phyloP scores from a whole-genome alignment of 2,888 invertebrate genomes.

The Erebia epiphron region DNA sequence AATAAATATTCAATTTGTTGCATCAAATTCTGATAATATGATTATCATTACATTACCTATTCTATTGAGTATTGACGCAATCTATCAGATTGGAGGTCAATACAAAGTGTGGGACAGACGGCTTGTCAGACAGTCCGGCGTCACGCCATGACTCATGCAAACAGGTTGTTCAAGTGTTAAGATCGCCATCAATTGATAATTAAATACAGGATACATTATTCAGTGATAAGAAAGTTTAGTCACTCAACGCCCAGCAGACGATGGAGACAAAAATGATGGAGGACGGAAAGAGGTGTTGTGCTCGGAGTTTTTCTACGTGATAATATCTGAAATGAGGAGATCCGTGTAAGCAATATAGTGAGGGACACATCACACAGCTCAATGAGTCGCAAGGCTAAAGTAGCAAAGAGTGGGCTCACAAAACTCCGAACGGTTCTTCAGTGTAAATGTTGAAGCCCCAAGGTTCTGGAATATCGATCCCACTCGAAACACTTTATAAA shows the following conservation, averaged over 20 bases:
- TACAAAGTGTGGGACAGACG: constrained; percentile 33
- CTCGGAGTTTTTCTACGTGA: too few relatives aligned
- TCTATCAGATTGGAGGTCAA: constrained; percentile 25
- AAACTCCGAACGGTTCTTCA: background rate
- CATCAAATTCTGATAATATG: background rate
- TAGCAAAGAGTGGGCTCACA: background rate
- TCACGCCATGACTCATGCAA: constrained; percentile 37
- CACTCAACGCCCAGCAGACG: background rate
- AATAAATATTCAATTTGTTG: too few relatives aligned
- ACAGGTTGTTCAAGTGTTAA: constrained; percentile 19
- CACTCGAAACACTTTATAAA: background rate
- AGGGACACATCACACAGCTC: background rate
- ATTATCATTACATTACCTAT: too few relatives aligned
- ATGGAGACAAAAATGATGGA: background rate
- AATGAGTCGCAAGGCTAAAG: background rate
- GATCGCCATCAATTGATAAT: background rate
- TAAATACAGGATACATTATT: background rate
- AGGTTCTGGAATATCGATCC: background rate
- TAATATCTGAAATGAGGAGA: background rate
- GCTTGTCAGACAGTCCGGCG: constrained; percentile 36
- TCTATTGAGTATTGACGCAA: constrained; percentile 15
- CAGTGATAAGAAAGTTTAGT: background rate
- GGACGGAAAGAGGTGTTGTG: too few relatives aligned
- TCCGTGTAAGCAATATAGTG: background rate
- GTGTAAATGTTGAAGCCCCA: background rate